Evolutionary conservation across 1,140 invertebrate genomes (phyloP).

Genomic region (Globodera rostochiensis): DNA sequence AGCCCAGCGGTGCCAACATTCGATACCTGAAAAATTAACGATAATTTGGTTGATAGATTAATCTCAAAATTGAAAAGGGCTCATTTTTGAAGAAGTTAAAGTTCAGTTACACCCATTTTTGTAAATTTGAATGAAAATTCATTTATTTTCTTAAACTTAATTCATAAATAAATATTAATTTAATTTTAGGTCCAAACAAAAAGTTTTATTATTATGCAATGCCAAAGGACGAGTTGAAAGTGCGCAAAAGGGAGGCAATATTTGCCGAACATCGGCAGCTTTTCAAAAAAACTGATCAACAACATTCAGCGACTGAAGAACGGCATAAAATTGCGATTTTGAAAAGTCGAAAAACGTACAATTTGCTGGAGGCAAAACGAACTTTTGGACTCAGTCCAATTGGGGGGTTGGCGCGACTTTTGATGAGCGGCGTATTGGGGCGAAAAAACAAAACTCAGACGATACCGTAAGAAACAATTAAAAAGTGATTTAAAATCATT

Average conservation of each 20-base stretch:
- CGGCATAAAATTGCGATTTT: constrained; percentile 4
- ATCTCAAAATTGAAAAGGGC: no score
- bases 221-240: not conserved
- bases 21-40: no score
- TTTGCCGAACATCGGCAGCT: not conserved
- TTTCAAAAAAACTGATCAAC: not conserved
- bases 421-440: constrained; percentile 25
- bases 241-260: not conserved
- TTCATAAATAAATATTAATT: not conserved
- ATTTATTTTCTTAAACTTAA: no score
- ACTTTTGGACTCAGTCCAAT: constrained; percentile 28
- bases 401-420: constrained; percentile 31
- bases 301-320: not conserved
- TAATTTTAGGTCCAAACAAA: not conserved
- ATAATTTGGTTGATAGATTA: no score
- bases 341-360: constrained; percentile 9
- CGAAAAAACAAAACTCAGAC: constrained; percentile 26
- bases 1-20: not conserved
- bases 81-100: no score
- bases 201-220: not conserved
- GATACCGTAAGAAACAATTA: constrained; percentile 28
- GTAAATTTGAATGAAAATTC: no score
- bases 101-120: no score
- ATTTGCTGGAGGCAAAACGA: constrained; percentile 22
- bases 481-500: not conserved